Evolutionary conservation across 2,888 invertebrate species (phyloP), one percentile per base, ranked within the genome.

Genomic region (Ctena decussata): DNA sequence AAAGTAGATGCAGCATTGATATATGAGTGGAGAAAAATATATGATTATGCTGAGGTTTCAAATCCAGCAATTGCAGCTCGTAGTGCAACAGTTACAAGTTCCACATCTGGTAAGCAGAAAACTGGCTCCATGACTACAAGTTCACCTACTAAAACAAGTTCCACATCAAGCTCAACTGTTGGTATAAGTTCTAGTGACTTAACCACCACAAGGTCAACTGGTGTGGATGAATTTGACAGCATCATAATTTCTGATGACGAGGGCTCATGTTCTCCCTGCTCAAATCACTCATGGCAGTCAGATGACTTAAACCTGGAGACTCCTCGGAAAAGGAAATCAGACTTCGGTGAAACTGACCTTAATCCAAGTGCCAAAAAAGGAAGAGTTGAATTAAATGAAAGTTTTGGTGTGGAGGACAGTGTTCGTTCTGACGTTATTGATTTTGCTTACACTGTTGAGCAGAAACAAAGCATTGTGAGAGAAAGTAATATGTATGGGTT

Each of bases 211-310:
- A 6, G 11, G 12, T 35, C 35, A 6, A 11, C 32, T 30, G 12
- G 11, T 65, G 8, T 30, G 3, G 24, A 65, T 65, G 35, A 65
- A 35, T 65, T 65, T 65, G 65, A 65, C 2, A 65, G 65, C 21
- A 65, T 65, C 1, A 35, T 65, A 21, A 65, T 65, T 18, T 65
- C 65, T 11, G 65, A 65, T 65, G 65, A 65, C 35, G 65, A 65
- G 21, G 65, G 65, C 2, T 65, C 65, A 12, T 21, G 11, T 30
- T 65, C 65, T 5, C 65, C 65, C 1, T 65, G 65, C 35, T 65
- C 65, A 32, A 65, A 65, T 35, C 65, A 65, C 65, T 65, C 65
- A 1, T 65, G 65, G 65, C 65, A 65, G 65, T 65, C 65, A 35
- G 65, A 65, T 35, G 65, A 65, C 18, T 1, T 65, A 21, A 35